These are phyloP conservation scores for Pollimyrus isidori DNA, from an alignment of 2,113 vertebrate genomes.

Conservation along the genomic window DNA sequence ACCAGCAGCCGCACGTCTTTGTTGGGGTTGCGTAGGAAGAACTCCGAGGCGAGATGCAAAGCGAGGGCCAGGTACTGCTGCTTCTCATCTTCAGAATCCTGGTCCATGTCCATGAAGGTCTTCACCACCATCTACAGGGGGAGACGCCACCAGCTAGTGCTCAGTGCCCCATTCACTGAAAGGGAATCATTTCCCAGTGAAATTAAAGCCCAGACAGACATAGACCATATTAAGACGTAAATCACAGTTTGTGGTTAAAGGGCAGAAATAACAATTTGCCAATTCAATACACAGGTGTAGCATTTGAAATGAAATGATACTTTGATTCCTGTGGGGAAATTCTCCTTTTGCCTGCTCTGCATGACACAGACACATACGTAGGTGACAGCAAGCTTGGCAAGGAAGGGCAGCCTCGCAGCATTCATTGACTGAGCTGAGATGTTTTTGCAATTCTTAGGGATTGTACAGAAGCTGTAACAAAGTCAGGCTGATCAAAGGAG, in stretches of 20 bases:
- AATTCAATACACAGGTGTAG: not conserved
- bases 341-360: not conserved
- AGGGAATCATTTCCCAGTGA: not conserved
- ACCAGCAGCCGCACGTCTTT: slow-evolving; percentile 98
- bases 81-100: slow-evolving; percentile 98
- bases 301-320: not conserved
- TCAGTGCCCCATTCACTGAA: not conserved
- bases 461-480: not conserved
- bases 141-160: not conserved
- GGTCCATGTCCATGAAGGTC: slow-evolving; percentile 99
- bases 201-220: slow-evolving; percentile 73
- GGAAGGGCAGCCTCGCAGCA: not conserved
- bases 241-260: not conserved
- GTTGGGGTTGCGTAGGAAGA: slow-evolving; percentile 98
- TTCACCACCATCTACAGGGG: slow-evolving; percentile 90
- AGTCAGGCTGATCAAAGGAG: not conserved
- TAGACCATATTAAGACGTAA: slow-evolving; percentile 52
- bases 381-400: not conserved
- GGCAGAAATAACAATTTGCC: not conserved
- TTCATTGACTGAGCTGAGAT: not conserved
- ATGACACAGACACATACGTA: not conserved
- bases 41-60: slow-evolving; percentile 97
- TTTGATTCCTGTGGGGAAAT: not conserved
- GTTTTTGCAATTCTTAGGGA: not conserved
- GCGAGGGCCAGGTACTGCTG: slow-evolving; percentile 95